Evolutionary conservation across 1,140 invertebrate species (phyloP).

Genomic region (Apocrypta bakeri): DNA sequence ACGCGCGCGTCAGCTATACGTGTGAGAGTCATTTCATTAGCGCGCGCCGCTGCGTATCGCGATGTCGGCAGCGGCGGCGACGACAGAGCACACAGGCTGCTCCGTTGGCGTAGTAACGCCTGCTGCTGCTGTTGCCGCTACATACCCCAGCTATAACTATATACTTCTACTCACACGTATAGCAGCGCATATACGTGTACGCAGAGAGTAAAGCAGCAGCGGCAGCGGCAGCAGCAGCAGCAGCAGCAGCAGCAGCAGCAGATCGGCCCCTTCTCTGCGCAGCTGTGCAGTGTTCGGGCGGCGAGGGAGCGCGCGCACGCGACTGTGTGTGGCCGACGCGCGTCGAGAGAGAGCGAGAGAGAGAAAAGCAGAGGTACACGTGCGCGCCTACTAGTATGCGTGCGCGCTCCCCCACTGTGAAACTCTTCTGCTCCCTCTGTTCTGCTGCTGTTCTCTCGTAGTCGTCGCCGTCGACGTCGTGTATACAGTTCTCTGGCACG

Average conservation of each 20-base stretch:
- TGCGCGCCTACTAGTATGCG: slow-evolving; percentile 20
- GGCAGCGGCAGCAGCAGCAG: too few species aligned
- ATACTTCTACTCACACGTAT: too few species aligned
- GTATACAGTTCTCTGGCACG: slow-evolving; percentile 15
- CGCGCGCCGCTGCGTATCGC: slow-evolving; percentile 16
- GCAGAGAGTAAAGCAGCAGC: too few species aligned
- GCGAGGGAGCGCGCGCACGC: slow-evolving; percentile 22
- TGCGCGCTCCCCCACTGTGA: slow-evolving; percentile 36
- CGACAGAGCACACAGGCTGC: slow-evolving; percentile 27
- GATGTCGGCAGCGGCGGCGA: slow-evolving; percentile 32
- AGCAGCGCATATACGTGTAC: too few species aligned
- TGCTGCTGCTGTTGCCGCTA: not conserved
- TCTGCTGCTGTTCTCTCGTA: slow-evolving; percentile 34
- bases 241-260: slow-evolving; percentile 29
- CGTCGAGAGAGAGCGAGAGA: not conserved
- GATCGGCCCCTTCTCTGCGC: not conserved
- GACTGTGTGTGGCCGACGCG: slow-evolving; percentile 44
- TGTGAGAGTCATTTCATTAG: slow-evolving; percentile 24
- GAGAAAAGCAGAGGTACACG: slow-evolving; percentile 34
- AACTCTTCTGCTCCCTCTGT: slow-evolving; percentile 27
- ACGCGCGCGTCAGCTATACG: not conserved
- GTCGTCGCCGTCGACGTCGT: too few species aligned
- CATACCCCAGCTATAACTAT: too few species aligned
- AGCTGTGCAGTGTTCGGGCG: slow-evolving; percentile 1
- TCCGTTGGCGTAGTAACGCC: slow-evolving; percentile 13